Conservation (phyloP, 2,888 invertebrate species). For the Drosophila histrio region DNA sequence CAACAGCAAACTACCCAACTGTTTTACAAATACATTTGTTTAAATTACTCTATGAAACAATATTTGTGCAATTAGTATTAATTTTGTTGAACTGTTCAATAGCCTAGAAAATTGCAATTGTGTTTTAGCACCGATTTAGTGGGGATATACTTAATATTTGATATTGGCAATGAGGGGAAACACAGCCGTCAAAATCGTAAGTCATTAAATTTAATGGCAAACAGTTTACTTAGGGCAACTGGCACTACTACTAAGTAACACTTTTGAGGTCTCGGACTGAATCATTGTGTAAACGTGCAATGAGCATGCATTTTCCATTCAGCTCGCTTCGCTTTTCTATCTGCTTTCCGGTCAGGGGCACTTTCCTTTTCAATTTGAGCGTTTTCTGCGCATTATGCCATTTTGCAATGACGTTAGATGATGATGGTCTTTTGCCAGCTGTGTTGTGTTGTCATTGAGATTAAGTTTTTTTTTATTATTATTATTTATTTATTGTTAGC, state of each 20-base stretch:
- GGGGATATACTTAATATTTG: slow-evolving; percentile 13
- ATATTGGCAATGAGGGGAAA: slow-evolving; percentile 1
- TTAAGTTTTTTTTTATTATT: slow-evolving; percentile 22
- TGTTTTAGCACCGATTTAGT: slow-evolving; percentile 2
- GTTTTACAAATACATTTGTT: not conserved
- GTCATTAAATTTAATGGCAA: slow-evolving; percentile 66
- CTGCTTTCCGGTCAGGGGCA: slow-evolving; percentile 72
- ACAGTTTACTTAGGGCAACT: slow-evolving; percentile 14
- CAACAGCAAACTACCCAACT: not conserved
- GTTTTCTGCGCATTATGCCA: slow-evolving; percentile 64
- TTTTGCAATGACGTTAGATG: slow-evolving; percentile 46
- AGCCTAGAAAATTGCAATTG: not conserved
- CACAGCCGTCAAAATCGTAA: slow-evolving; percentile 36
- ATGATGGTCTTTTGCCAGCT: slow-evolving; percentile 18
- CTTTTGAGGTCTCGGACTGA: slow-evolving; percentile 23
- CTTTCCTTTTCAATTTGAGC: slow-evolving; percentile 70
- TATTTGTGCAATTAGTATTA: not conserved
- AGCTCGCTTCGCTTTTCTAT: slow-evolving; percentile 42
- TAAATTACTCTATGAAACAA: not conserved
- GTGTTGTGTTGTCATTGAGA: slow-evolving; percentile 48
- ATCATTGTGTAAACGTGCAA: slow-evolving; percentile 52
- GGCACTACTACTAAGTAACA: slow-evolving; percentile 12
- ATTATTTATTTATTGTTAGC: slow-evolving; percentile 5
- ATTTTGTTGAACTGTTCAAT: not conserved
- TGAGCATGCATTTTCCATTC: slow-evolving; percentile 63